These are phyloP conservation scores for Tachuris rubrigastra DNA, from an alignment of 2,113 vertebrate species.

Conservation along the genomic window DNA sequence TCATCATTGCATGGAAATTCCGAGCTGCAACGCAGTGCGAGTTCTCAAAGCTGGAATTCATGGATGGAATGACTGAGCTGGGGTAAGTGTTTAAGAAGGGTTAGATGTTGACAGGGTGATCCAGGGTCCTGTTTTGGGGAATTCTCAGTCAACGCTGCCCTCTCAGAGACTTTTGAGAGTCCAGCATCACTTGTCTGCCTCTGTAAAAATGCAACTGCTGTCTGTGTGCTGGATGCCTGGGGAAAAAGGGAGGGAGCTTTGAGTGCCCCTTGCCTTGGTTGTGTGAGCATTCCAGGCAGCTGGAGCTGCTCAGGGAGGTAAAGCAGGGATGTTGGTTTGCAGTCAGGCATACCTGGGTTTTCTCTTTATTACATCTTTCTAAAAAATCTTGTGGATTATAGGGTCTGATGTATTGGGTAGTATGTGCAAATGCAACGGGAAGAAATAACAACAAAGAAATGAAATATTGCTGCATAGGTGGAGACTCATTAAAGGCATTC, in stretches of 20 bases:
- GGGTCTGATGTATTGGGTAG: background rate
- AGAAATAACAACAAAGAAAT: background rate
- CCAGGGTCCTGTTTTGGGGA: background rate
- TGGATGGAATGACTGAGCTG: constrained; percentile 85
- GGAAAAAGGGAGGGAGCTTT: background rate
- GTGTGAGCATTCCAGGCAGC: background rate
- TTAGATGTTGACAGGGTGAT: background rate
- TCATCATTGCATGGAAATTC: constrained; percentile 87
- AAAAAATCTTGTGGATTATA: background rate
- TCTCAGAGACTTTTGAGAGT: background rate
- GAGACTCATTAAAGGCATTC: background rate
- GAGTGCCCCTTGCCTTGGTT: background rate
- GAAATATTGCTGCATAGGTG: background rate
- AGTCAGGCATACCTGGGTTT: background rate
- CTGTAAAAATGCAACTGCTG: background rate
- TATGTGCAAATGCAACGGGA: background rate
- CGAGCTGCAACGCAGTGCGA: constrained; percentile 86
- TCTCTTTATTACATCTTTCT: background rate
- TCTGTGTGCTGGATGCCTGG: background rate
- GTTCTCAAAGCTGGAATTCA: constrained; percentile 84
- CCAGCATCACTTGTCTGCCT: background rate
- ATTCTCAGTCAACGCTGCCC: background rate
- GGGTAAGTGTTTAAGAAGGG: constrained; percentile 72
- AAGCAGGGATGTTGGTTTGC: background rate
- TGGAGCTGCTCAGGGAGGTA: background rate